Evolutionary conservation across 1,140 invertebrate species (phyloP).

Genomic region (Lucilia cuprina): DNA sequence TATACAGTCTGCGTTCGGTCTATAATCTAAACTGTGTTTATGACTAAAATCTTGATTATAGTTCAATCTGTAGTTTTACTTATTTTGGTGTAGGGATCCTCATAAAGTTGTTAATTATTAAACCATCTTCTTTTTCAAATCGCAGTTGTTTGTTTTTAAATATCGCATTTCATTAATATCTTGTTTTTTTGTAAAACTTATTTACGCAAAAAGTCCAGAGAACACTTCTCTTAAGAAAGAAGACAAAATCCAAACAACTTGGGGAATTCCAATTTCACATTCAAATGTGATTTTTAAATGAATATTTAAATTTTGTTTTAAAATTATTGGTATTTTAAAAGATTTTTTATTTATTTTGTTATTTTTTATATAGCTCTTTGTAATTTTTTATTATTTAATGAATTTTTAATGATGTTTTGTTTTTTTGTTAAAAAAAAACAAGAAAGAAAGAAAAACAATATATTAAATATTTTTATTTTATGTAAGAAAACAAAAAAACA

Average conservation of each 20-base stretch:
- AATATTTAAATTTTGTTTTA: not conserved
- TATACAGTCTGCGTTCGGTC: too few species aligned
- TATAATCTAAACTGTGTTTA: too few species aligned
- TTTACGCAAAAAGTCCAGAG: not conserved
- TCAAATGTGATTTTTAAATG: not conserved
- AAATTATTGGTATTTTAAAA: not conserved
- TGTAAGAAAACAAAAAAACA: not conserved
- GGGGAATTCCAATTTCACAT: conserved; percentile 14
- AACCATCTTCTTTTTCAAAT: too few species aligned
- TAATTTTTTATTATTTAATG: not conserved
- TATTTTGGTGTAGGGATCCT: too few species aligned
- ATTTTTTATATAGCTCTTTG: not conserved
- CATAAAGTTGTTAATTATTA: too few species aligned
- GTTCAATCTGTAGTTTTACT: too few species aligned
- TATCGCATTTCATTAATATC: too few species aligned
- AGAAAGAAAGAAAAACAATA: too few species aligned
- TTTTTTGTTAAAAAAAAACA: not conserved
- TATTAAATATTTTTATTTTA: not conserved
- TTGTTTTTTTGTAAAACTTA: too few species aligned
- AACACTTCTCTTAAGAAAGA: not conserved
- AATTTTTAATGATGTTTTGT: conserved; percentile 15
- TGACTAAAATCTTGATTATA: too few species aligned
- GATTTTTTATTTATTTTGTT: not conserved
- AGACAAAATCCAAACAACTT: not conserved
- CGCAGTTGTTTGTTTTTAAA: too few species aligned